Evolutionary conservation across 2,888 invertebrate genomes (phyloP), one percentile per base, ranked within the genome.

Genomic region (Saturnia pavonia): DNA sequence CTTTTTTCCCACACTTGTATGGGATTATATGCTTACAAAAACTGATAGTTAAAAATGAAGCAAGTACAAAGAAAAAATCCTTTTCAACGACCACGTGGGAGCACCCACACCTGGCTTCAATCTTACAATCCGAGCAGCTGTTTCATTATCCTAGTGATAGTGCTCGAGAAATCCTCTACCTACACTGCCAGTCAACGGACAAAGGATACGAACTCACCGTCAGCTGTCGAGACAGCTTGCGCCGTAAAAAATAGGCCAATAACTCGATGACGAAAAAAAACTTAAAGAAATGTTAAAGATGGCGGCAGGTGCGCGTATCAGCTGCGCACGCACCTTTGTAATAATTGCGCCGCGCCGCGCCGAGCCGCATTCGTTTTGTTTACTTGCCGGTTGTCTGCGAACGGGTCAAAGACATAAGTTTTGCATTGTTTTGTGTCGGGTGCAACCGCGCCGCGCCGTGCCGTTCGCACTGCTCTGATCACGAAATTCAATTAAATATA

Each of bases 181-280:
- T 73, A 74, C 71, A 72, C 72, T 66, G 72, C 69, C 76, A 72
- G 74, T 73, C 74, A 72, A 73, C 71, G 76, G 74, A 78, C 80
- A 77, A 78, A 77, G 77, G 65, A 65, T 65, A 70, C 70, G 69
- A 65, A 69, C 67, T 85, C 85, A 84, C 84, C 86, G 90, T 91
- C 93, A 92, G 92, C 91, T 92, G 92, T 85, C 85, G 79, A 75
- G 78, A 82, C 93, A 92, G 91, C 93, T 93, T 93, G 93, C 91
- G 88, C 88, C 88, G 88, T 92, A 92, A 93, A 93, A 93, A 94
- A 94, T 93, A 93, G 93, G 92, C 93, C 92, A 94, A 92, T 92
- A 92, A 91, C 92, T 88, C 88, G 86, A 89, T 88, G 89, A 91
- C 91, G 85, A 91, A 91, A 88, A 91, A 92, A 88, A 91, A 92